phyloP scores from a whole-genome alignment of 2,113 vertebrate species.

The Xerus inauris region DNA sequence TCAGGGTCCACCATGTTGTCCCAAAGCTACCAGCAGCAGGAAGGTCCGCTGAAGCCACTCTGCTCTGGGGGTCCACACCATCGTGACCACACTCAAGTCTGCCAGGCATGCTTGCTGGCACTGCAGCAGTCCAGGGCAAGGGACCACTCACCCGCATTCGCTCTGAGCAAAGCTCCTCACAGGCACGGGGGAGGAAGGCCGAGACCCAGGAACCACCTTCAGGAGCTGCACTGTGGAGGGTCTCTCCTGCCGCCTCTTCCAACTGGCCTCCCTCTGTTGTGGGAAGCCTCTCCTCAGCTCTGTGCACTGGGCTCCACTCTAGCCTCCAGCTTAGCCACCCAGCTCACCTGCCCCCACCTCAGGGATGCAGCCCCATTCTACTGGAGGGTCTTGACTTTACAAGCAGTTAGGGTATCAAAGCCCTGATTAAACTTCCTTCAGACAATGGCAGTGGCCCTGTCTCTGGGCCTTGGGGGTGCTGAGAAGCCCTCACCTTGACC shows the following conservation, averaged over 20 bases:
- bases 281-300: background rate
- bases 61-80: background rate
- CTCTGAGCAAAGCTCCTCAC: no score
- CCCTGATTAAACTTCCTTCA: background rate
- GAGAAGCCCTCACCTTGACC: background rate
- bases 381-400: background rate
- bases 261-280: background rate
- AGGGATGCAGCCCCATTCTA: no score
- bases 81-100: background rate
- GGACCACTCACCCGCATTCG: no score
- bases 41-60: background rate
- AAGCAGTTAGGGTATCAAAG: background rate
- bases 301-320: background rate
- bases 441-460: background rate
- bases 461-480: background rate
- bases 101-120: background rate
- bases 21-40: background rate
- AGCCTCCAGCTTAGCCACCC: background rate
- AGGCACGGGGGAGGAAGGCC: no score
- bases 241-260: background rate
- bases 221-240: background rate
- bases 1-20: background rate
- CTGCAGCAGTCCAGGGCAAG: background rate
- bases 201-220: no score
- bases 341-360: no score